Percentiles rank a stretch among this genome's conserved stretches.
phyloP scores from a whole-genome alignment of 2,888 invertebrate genomes.

The Latrodectus hesperus region DNA sequence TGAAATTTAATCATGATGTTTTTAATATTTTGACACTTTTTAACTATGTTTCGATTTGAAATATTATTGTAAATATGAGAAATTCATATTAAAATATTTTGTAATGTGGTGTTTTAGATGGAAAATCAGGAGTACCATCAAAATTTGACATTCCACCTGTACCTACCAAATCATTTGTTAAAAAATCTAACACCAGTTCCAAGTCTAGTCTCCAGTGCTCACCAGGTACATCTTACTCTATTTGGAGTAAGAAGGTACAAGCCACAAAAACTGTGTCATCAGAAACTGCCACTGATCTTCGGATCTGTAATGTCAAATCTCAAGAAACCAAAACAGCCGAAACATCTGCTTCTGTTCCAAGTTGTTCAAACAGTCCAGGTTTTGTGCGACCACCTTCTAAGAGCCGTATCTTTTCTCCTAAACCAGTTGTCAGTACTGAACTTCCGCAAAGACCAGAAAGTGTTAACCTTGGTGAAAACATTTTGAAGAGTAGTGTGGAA shows the following conservation, averaged over 20 bases:
- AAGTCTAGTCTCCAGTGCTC: slow-evolving; percentile 34
- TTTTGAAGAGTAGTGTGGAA: slow-evolving; percentile 12
- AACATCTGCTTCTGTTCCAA: background rate
- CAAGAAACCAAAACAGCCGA: background rate
- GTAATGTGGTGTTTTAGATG: slow-evolving; percentile 1
- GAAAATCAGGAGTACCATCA: slow-evolving; percentile 18
- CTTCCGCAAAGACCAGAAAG: slow-evolving; percentile 12
- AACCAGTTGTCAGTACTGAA: background rate
- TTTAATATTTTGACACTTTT: too few relatives aligned
- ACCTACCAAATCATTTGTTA: slow-evolving; percentile 2
- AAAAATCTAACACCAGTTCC: slow-evolving; percentile 13
- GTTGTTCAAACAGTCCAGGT: background rate
- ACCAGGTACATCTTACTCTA: slow-evolving; percentile 27
- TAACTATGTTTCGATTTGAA: too few relatives aligned
- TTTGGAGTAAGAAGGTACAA: slow-evolving; percentile 5
- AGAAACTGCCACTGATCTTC: background rate
- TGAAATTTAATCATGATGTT: too few relatives aligned
- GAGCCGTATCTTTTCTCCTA: slow-evolving; percentile 23
- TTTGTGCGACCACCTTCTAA: slow-evolving; percentile 45
- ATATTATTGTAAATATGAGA: background rate
- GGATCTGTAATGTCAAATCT: background rate
- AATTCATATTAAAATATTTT: background rate
- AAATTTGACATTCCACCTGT: slow-evolving; percentile 5
- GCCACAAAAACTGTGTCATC: background rate
- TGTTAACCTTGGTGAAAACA: slow-evolving; percentile 18